These are phyloP conservation scores for Eupristina koningsbergeri DNA, from an alignment of 1,140 invertebrate species.

Conservation along the genomic window DNA sequence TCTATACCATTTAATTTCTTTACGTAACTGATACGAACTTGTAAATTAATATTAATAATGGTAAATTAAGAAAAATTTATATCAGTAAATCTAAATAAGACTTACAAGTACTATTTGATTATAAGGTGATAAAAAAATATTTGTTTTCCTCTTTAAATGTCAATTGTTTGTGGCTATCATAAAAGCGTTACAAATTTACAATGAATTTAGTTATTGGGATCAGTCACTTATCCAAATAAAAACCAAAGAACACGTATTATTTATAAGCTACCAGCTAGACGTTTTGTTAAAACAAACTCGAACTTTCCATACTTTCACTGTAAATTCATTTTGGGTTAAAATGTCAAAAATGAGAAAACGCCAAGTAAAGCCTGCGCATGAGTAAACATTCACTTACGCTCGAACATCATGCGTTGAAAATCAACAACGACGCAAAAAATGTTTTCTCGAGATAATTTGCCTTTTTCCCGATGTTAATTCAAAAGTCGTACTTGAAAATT, in stretches of 20 bases:
- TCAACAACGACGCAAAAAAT: not conserved
- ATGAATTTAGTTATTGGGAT: not conserved
- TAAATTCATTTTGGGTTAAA: not conserved
- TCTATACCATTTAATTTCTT: too few species aligned
- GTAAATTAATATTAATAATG: too few species aligned
- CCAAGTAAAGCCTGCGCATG: not conserved
- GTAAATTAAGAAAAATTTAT: too few species aligned
- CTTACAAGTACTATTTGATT: too few species aligned
- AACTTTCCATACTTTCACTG: not conserved
- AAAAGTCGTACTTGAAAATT: not conserved
- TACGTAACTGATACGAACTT: too few species aligned
- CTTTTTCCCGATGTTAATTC: not conserved
- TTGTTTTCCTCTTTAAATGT: too few species aligned
- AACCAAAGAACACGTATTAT: not conserved
- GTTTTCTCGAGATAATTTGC: not conserved
- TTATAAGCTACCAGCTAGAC: not conserved
- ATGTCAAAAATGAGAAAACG: too few species aligned
- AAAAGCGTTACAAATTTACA: not conserved
- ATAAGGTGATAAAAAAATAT: too few species aligned
- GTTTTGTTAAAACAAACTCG: not conserved
- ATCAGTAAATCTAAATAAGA: too few species aligned
- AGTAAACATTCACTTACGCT: not conserved
- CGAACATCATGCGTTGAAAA: not conserved
- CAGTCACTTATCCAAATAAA: not conserved
- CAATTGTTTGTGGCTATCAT: not conserved